Evolutionary conservation across 1,140 invertebrate species (phyloP).

Genomic region (honey bee (Apis mellifera)): Amel_HAv3.1 CM009931.2:23670001-23670500

Average conservation of each 20-base stretch:
- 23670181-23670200: constrained; percentile 53
- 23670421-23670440: not conserved
- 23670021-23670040: not conserved
- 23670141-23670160: constrained; percentile 18
- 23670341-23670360: constrained; percentile 38
- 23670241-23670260: constrained; percentile 60
- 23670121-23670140: not conserved
- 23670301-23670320: constrained; percentile 51
- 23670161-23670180: constrained; percentile 7
- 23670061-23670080: not conserved
- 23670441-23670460: too few species aligned
- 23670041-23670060: not conserved
- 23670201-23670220: constrained; percentile 42
- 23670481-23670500: too few species aligned
- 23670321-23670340: constrained; percentile 67
- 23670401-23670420: not conserved
- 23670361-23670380: constrained; percentile 50
- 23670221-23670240: constrained; percentile 51
- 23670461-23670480: too few species aligned
- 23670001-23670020: too few species aligned
- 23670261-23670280: constrained; percentile 8
- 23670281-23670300: constrained; percentile 58
- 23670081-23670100: constrained; percentile 10
- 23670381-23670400: not conserved
- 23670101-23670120: constrained; percentile 8